Percentiles rank a stretch among this genome's conserved stretches.
Evolutionary conservation across 2,888 invertebrate genomes (phyloP).

Genomic region (Andrena hattorfiana): DNA sequence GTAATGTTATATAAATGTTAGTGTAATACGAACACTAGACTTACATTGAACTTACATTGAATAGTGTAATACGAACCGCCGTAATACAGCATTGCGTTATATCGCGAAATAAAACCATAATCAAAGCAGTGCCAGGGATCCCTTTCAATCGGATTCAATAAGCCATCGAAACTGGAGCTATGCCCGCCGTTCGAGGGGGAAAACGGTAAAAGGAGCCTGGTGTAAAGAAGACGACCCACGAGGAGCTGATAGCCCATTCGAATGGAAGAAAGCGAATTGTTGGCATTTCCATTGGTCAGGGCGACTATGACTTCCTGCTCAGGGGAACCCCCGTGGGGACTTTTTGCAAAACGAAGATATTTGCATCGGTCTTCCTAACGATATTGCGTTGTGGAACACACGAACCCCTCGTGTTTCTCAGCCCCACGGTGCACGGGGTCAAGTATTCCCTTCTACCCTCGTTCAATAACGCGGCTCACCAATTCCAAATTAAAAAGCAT

Average conservation of each 20-base stretch:
- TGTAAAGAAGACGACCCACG: constrained; percentile 27
- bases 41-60: no score
- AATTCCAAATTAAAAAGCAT: constrained; percentile 3
- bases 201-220: not conserved
- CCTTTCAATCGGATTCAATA: constrained; percentile 25
- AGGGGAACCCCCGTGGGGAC: constrained; percentile 20
- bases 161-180: constrained; percentile 20
- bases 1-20: not conserved
- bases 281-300: constrained; percentile 6
- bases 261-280: constrained; percentile 36
- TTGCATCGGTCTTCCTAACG: not conserved
- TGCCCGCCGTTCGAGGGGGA: not conserved
- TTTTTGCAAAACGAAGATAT: constrained; percentile 13
- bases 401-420: constrained; percentile 8
- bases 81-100: not conserved
- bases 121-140: constrained; percentile 27
- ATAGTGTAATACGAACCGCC: not conserved
- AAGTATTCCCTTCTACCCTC: not conserved
- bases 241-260: constrained; percentile 28
- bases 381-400: constrained; percentile 18
- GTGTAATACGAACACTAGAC: no score
- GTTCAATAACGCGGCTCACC: not conserved
- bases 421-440: not conserved
- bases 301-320: constrained; percentile 8
- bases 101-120: constrained; percentile 23